phyloP scores from a whole-genome alignment of 2,113 vertebrate species.

The Urocynchramus pylzowi region DNA sequence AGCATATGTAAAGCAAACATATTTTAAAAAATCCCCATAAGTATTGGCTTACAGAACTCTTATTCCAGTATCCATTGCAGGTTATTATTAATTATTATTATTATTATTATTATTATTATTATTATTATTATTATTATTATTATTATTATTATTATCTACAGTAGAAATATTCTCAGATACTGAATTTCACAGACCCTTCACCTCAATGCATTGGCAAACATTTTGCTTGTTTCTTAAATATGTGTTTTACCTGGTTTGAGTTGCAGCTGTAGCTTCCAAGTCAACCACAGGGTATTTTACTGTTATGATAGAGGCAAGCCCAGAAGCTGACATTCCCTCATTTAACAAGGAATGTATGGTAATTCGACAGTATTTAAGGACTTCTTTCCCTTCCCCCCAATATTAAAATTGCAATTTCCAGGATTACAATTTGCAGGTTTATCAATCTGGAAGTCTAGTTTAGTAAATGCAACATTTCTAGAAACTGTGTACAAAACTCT shows the following conservation, averaged over 20 bases:
- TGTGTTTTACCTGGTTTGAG: background rate
- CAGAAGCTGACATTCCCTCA: background rate
- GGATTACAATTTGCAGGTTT: background rate
- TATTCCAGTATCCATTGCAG: background rate
- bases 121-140: too few species aligned
- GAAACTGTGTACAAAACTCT: background rate
- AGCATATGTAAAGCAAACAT: background rate
- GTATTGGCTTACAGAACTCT: background rate
- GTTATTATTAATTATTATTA: background rate
- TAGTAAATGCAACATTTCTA: background rate
- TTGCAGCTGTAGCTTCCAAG: background rate
- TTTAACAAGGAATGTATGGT: background rate
- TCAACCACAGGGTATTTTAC: background rate
- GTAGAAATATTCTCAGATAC: background rate
- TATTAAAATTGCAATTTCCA: background rate
- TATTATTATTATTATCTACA: background rate
- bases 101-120: too few species aligned
- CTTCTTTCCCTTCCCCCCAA: background rate
- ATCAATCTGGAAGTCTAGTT: background rate
- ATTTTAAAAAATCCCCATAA: background rate
- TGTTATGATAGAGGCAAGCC: background rate
- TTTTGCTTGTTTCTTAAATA: background rate
- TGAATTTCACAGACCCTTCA: background rate
- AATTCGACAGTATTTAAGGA: background rate
- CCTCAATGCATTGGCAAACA: background rate